phyloP scores from a whole-genome alignment of 2,113 vertebrate genomes.

The Candoia aspera region DNA sequence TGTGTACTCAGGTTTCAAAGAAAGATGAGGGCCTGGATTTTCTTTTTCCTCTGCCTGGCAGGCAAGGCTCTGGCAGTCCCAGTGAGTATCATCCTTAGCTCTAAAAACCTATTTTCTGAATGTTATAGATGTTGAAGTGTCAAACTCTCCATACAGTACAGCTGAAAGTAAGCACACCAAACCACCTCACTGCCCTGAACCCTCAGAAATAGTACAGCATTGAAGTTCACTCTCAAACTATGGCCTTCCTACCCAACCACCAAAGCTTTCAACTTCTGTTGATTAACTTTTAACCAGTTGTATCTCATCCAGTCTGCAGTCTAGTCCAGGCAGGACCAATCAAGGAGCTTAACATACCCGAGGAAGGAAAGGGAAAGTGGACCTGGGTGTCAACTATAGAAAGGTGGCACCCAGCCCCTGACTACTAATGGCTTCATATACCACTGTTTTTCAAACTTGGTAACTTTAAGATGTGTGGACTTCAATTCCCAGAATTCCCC shows the following conservation, averaged over 20 bases:
- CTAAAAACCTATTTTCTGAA: not conserved
- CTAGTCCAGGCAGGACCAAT: not conserved
- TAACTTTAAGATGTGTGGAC: too few relatives aligned
- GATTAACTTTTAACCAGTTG: not conserved
- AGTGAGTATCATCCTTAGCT: constrained; percentile 74
- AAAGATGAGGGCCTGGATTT: constrained; percentile 94
- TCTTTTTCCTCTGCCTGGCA: constrained; percentile 93
- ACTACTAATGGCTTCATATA: too few relatives aligned
- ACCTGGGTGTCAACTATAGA: too few relatives aligned
- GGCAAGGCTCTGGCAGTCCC: constrained; percentile 89
- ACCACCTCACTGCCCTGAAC: not conserved
- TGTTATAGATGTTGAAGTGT: not conserved
- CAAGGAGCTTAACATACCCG: not conserved
- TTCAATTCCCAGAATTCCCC: too few relatives aligned
- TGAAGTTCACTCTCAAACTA: not conserved
- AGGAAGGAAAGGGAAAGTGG: too few relatives aligned
- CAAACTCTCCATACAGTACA: not conserved
- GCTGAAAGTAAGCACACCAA: not conserved
- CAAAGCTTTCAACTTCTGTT: not conserved
- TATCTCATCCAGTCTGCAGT: not conserved
- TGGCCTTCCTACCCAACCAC: not conserved
- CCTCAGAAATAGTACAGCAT: not conserved
- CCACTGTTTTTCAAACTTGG: too few relatives aligned
- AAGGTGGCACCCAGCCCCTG: too few relatives aligned
- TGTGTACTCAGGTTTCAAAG: constrained; percentile 70